Percentiles rank a stretch among this genome's conserved stretches.
phyloP scores from a whole-genome alignment of 1,140 invertebrate genomes.

The Uloborus diversus region DNA sequence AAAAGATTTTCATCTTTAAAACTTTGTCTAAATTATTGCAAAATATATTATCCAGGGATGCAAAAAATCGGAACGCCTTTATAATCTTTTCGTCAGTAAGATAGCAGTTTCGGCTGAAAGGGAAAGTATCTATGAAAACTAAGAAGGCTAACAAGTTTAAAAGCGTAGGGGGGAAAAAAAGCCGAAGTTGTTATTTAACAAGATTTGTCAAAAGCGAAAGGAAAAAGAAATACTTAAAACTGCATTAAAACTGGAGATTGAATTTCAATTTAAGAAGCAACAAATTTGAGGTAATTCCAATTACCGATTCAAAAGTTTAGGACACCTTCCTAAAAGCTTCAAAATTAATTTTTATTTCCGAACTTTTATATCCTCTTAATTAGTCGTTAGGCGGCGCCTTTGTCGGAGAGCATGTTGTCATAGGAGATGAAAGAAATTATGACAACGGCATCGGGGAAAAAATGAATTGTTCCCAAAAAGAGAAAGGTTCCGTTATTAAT shows the following conservation, averaged over 20 bases:
- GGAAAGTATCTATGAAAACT: too few species aligned
- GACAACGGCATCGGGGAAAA: conserved; percentile 6
- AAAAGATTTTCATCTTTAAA: too few species aligned
- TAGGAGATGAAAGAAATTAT: conserved; percentile 51
- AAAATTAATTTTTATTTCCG: conserved; percentile 39
- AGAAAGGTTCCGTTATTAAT: conserved; percentile 51
- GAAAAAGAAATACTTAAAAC: conserved; percentile 10
- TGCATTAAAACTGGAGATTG: conserved; percentile 39
- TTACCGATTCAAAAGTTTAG: conserved; percentile 39
- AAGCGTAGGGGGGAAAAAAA: neutral
- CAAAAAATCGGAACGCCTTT: too few species aligned
- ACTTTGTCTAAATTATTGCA: too few species aligned
- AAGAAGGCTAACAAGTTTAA: conserved; percentile 1
- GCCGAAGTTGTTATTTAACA: conserved; percentile 11
- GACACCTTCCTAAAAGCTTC: conserved; percentile 27
- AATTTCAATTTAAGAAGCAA: conserved; percentile 46
- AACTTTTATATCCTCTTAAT: conserved; percentile 48
- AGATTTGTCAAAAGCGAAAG: conserved; percentile 4
- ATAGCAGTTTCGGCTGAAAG: too few species aligned
- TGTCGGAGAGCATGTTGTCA: conserved; percentile 49
- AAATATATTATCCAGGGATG: too few species aligned
- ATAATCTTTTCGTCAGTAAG: too few species aligned
- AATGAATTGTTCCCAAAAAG: conserved; percentile 34
- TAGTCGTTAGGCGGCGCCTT: conserved; percentile 52
- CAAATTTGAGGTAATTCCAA: conserved; percentile 53